Conservation (phyloP, 2,888 invertebrate species). For the Zootermopsis nevadensis region DNA sequence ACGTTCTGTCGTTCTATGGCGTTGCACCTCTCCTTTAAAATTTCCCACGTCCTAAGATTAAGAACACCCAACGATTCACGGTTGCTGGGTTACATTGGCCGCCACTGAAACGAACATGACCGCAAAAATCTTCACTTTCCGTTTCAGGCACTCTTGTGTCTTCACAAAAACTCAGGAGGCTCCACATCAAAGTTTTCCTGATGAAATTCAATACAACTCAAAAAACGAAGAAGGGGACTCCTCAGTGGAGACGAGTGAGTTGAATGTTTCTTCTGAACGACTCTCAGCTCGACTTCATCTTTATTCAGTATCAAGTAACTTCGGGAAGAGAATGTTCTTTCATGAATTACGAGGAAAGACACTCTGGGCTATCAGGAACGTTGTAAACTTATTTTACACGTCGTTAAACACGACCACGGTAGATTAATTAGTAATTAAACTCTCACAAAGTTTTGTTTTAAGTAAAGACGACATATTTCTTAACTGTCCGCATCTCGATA, state of each 20-base stretch:
- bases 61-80: too few relatives aligned
- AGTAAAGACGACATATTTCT: too few relatives aligned
- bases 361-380: background rate
- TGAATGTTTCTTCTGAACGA: background rate
- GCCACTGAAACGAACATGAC: too few relatives aligned
- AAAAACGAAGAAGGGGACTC: background rate
- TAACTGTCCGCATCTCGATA: too few relatives aligned
- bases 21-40: too few relatives aligned
- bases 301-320: background rate
- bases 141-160: too few relatives aligned
- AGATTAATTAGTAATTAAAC: background rate
- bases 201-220: background rate
- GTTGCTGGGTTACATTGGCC: too few relatives aligned
- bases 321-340: background rate
- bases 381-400: background rate
- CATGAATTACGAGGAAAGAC: background rate
- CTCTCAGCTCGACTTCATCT: background rate
- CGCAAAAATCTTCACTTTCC: too few relatives aligned
- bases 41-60: too few relatives aligned
- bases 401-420: background rate
- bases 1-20: too few relatives aligned
- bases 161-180: too few relatives aligned
- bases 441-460: background rate
- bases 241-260: background rate
- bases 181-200: too few relatives aligned